Evolutionary conservation across 2,113 vertebrate genomes (phyloP).

Genomic region (Origma solitaria): DNA sequence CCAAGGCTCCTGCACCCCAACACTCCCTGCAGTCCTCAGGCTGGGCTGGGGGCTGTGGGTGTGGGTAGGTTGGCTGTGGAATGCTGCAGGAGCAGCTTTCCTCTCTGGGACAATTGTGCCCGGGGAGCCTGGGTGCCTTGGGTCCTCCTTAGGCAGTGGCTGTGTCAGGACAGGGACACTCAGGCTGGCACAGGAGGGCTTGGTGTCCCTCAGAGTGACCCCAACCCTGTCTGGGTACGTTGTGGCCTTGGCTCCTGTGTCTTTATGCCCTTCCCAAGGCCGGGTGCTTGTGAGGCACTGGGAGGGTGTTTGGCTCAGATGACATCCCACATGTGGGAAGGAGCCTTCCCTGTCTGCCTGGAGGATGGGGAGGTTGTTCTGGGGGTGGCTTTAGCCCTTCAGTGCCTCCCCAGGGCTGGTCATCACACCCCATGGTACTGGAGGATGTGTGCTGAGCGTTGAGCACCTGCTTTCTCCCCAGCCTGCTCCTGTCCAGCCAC

Average conservation of each 20-base stretch:
- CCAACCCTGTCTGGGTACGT: not conserved
- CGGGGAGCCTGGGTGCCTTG: not conserved
- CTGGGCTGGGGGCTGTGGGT: not conserved
- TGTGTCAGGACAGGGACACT: rapidly evolving
- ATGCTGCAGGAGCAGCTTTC: not conserved
- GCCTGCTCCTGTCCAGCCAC: not conserved
- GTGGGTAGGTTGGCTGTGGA: not conserved
- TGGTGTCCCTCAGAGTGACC: not conserved
- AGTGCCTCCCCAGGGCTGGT: not conserved
- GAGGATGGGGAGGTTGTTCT: not conserved
- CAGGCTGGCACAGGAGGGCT: not conserved
- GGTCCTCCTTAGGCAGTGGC: not conserved
- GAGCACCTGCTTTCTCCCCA: not conserved
- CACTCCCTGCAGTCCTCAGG: not conserved
- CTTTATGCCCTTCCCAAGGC: not conserved
- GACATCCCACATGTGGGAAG: not conserved
- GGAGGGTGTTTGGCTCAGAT: not conserved
- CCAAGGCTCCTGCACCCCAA: not conserved
- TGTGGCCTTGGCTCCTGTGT: not conserved
- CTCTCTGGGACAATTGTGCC: not conserved
- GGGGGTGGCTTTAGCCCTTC: not conserved
- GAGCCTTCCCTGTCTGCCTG: not conserved
- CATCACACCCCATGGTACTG: rapidly evolving
- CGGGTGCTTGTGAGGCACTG: not conserved
- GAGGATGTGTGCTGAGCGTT: not conserved